Conservation (phyloP, 1,140 invertebrate species). For the Andricus grossulariae region DNA sequence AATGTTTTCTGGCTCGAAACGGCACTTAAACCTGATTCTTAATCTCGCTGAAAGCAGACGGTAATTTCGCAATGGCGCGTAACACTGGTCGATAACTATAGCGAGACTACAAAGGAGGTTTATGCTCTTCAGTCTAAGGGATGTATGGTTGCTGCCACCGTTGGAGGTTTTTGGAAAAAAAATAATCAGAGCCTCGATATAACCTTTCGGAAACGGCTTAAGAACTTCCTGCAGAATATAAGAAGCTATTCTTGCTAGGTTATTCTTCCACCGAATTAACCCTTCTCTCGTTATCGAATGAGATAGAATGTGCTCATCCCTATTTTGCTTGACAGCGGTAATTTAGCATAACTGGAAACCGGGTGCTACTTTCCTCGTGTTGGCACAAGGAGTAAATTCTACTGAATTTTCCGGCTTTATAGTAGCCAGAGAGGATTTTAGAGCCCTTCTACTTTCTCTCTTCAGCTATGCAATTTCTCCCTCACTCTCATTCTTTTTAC, state of each 20-base stretch:
- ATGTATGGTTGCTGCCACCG: constrained; percentile 37
- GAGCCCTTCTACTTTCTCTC: constrained; percentile 42
- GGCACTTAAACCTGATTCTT: constrained; percentile 63
- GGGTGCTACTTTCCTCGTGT: constrained; percentile 52
- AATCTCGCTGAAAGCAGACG: constrained; percentile 67
- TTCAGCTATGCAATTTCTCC: background rate
- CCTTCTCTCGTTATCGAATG: constrained; percentile 31
- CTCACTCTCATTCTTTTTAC: constrained; percentile 43
- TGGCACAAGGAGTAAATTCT: constrained; percentile 62
- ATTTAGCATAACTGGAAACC: constrained; percentile 57
- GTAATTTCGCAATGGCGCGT: constrained; percentile 64
- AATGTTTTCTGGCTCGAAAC: constrained; percentile 49
- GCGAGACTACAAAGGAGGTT: constrained; percentile 50
- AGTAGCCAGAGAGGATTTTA: constrained; percentile 62
- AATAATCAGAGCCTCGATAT: constrained; percentile 35
- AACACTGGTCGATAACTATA: constrained; percentile 60
- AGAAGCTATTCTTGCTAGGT: background rate
- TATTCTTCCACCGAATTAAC: background rate
- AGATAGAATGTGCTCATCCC: constrained; percentile 51
- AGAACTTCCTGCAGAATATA: background rate
- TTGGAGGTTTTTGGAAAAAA: constrained; percentile 13
- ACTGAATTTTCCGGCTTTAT: constrained; percentile 64
- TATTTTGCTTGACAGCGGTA: constrained; percentile 48
- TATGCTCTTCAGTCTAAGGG: constrained; percentile 46
- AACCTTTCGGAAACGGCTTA: constrained; percentile 10